Percentiles rank a stretch among this genome's conserved stretches.
These are phyloP conservation scores for Sander vitreus DNA, from an alignment of 2,113 vertebrate genomes.

Conservation along the genomic window DNA sequence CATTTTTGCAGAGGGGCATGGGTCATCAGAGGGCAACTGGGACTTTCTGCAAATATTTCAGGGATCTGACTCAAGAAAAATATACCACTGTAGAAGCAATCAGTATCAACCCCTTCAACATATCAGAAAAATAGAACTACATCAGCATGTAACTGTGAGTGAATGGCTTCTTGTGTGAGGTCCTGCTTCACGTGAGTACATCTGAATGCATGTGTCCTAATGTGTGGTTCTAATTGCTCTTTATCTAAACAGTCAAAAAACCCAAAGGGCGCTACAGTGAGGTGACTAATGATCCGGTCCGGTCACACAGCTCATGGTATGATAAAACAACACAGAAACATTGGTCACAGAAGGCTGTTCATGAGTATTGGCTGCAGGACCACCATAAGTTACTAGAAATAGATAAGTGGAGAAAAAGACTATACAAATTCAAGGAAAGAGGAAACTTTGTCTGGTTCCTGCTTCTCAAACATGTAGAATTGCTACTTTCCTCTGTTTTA, in stretches of 20 bases:
- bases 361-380: constrained; percentile 5
- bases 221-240: constrained; percentile 51
- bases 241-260: constrained; percentile 30
- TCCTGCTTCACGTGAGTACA: constrained; percentile 47
- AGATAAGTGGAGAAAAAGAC: background rate
- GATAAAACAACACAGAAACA: constrained; percentile 23
- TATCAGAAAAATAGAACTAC: constrained; percentile 35
- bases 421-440: background rate
- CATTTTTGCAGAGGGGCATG: constrained; percentile 43
- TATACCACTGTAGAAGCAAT: constrained; percentile 25
- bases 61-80: constrained; percentile 42
- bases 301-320: too few species aligned
- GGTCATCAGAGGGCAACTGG: constrained; percentile 43
- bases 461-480: background rate
- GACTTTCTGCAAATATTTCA: constrained; percentile 49
- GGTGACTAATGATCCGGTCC: constrained; percentile 36
- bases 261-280: constrained; percentile 10
- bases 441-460: background rate
- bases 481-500: background rate
- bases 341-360: constrained; percentile 23
- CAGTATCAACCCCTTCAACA: constrained; percentile 1
- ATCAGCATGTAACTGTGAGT: constrained; percentile 5
- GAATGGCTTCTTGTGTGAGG: constrained; percentile 41
- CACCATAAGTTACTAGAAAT: background rate
- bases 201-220: constrained; percentile 44